These are phyloP conservation scores for Yponomeuta plumbellus DNA, from an alignment of 2,888 invertebrate genomes.

Conservation along the genomic window DNA sequence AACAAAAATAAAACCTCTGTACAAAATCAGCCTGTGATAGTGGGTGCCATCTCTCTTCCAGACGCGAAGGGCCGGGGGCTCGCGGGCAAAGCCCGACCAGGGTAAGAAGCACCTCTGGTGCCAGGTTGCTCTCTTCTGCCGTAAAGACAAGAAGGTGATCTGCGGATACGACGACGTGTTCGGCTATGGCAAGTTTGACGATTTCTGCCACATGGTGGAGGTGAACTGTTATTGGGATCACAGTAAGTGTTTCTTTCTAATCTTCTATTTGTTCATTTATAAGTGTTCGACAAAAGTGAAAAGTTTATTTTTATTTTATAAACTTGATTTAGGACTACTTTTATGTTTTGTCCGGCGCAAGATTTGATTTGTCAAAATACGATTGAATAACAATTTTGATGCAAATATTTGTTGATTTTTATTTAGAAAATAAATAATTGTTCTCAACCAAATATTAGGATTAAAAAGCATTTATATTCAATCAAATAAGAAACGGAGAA, in stretches of 20 bases:
- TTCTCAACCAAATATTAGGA: too few species aligned
- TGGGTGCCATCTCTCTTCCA: neutral
- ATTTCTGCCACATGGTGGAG: slow-evolving; percentile 54
- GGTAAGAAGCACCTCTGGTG: slow-evolving; percentile 40
- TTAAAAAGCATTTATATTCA: neutral
- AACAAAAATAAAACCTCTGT: neutral
- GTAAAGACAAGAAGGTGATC: slow-evolving; percentile 31
- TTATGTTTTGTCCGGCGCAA: neutral
- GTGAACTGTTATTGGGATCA: slow-evolving; percentile 59
- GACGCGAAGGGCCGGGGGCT: slow-evolving; percentile 7
- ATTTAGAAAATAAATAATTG: too few species aligned
- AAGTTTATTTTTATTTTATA: too few species aligned
- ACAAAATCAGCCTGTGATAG: slow-evolving; percentile 25
- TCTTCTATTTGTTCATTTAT: too few species aligned
- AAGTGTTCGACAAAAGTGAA: too few species aligned
- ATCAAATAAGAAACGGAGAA: neutral
- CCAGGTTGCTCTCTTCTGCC: slow-evolving; percentile 41
- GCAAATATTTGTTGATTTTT: too few species aligned
- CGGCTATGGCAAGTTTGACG: slow-evolving; percentile 52
- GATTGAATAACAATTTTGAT: too few species aligned
- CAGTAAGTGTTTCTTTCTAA: slow-evolving; percentile 37
- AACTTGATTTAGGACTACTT: too few species aligned
- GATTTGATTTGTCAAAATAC: too few species aligned
- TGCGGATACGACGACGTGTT: slow-evolving; percentile 54
- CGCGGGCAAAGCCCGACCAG: slow-evolving; percentile 22